These are phyloP conservation scores for Brachionus paranguensis DNA, from an alignment of 1,140 invertebrate species.

Conservation along the genomic window DNA sequence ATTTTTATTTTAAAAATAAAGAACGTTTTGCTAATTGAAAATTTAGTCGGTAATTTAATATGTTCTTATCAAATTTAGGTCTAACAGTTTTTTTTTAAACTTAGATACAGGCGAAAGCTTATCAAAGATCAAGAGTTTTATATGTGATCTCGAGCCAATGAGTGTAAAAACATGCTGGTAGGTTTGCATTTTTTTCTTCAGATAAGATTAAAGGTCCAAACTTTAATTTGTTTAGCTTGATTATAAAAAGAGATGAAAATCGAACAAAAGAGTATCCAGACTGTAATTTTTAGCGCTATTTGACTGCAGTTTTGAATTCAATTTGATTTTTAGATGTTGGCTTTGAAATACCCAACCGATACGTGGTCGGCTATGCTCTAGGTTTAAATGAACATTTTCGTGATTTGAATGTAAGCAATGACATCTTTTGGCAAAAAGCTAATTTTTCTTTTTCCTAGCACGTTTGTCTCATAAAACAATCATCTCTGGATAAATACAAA, in stretches of 20 bases:
- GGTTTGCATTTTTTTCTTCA: not conserved
- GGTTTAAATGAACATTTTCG: slow-evolving; percentile 66
- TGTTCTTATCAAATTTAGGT: not conserved
- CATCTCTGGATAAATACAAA: not conserved
- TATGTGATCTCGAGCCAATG: not conserved
- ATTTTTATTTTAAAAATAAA: not conserved
- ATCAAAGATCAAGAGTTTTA: not conserved
- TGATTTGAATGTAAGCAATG: slow-evolving; percentile 53
- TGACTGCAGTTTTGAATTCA: too few species aligned
- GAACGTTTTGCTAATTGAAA: slow-evolving; percentile 29
- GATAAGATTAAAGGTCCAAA: not conserved
- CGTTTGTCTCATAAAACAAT: slow-evolving; percentile 24
- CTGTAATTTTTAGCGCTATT: not conserved
- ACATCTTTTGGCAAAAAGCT: not conserved
- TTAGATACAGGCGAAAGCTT: not conserved
- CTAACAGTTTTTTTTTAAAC: not conserved
- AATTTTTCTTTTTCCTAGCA: not conserved
- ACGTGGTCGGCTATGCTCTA: slow-evolving; percentile 64
- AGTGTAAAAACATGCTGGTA: slow-evolving; percentile 23
- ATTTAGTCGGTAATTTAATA: slow-evolving; percentile 4
- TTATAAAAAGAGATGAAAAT: not conserved
- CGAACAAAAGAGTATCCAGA: not conserved
- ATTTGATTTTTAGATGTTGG: slow-evolving; percentile 53
- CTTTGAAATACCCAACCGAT: slow-evolving; percentile 63
- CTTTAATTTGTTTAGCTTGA: slow-evolving; percentile 20